Evolutionary conservation across 2,888 invertebrate genomes (phyloP), one percentile per base, ranked within the genome.

Genomic region (Coronaproctus castanopsis): DNA sequence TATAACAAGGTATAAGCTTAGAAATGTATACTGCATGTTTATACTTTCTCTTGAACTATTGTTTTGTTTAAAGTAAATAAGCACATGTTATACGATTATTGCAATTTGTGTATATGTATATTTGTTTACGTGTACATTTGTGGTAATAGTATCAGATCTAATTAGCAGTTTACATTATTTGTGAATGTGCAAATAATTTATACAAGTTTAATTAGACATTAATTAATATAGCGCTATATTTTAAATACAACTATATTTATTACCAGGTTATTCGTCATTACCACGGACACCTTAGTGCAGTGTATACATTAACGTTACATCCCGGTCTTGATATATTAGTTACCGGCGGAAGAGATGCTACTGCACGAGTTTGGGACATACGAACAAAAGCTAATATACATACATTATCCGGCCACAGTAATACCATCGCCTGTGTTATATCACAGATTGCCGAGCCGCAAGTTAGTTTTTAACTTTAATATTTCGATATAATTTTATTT

Each of bases 281-380:
- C 74, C 98, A 99, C 73, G 98, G 98, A 0, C 98, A 99, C 74
- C 75, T 98, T 62, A 95, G 95, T 49, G 98, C 97, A 0, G 90
- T 93, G 57, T 93, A 98, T 75, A 83, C 88, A 0, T 75, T 99
- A 65, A 84, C 91, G 2, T 76, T 97, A 23, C 98, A 99, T 77
- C 95, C 96, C 5, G 87, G 85, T 2, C 85, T 98, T 64, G 97
- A 99, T 75, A 85, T 99, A 56, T 75, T 98, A 58, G 81, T 93
- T 56, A 87, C 93, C 1, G 91, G 91, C 18, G 96, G 97, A 0
- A 78, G 98, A 58, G 98, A 98, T 75, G 88, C 90, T 0, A 95
- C 93, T 0, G 96, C 92, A 1, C 78, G 98, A 63, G 88, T 97
- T 57, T 98, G 98, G 98, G 97, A 98, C 73, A 91, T 97, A 88